Percentiles rank a stretch among this genome's conserved stretches.
Evolutionary conservation across 1,140 invertebrate species (phyloP).

Genomic region (Eumeta japonica): DNA sequence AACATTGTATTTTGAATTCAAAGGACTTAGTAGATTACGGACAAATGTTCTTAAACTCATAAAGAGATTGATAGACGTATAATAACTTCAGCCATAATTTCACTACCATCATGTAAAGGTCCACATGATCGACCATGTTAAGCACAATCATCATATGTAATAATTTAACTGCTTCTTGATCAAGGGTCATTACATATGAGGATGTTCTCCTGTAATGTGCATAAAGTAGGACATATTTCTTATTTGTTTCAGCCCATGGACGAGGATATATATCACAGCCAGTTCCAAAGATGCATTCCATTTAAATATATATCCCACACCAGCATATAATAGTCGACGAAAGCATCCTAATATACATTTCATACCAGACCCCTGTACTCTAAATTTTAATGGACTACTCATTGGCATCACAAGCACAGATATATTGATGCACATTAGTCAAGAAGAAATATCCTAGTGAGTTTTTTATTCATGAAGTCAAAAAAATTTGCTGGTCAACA

Average conservation of each 20-base stretch:
- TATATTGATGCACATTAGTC: constrained; percentile 74
- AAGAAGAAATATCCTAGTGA: constrained; percentile 76
- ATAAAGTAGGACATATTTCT: no score
- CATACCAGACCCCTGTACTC: constrained; percentile 76
- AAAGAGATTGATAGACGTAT: no score
- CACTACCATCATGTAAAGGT: no score
- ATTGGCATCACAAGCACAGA: constrained; percentile 82
- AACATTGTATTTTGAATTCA: no score
- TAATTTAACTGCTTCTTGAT: no score
- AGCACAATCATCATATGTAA: no score
- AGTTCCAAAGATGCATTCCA: constrained; percentile 76
- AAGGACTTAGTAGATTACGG: no score
- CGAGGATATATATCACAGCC: constrained; percentile 72
- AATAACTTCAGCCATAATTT: no score
- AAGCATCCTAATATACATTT: constrained; percentile 62
- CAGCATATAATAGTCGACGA: constrained; percentile 60
- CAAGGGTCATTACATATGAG: no score
- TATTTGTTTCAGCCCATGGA: constrained; percentile 64
- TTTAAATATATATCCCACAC: constrained; percentile 78
- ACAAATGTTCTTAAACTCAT: no score
- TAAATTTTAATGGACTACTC: constrained; percentile 74
- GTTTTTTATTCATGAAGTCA: constrained; percentile 40
- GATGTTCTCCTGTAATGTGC: no score
- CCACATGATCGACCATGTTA: no score
- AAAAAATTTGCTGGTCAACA: constrained; percentile 3